Evolutionary conservation across 2,113 vertebrate species (phyloP), one percentile per base, ranked within the genome.

Genomic region (Todiramphus chloris): DNA sequence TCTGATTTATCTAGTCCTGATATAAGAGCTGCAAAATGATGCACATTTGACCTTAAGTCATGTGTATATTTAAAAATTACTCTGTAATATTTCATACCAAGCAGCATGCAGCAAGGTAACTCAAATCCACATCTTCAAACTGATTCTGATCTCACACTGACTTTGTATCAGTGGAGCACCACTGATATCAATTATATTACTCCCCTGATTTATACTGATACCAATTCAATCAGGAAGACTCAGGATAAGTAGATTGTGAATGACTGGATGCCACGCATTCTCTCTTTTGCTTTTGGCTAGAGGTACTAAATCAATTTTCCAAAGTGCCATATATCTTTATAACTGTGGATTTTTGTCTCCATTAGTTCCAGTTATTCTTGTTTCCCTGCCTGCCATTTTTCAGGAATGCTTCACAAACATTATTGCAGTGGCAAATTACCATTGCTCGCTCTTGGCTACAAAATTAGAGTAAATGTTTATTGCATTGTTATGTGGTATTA

Each of bases 291-390:
- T 93, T 94, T 95, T 79, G 64, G 81, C 68, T 77, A 67, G 60
- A 78, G 18, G 35, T 81, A 90, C 72, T 92, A 95, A 93, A 96
- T 93, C 92, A 86, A 94, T 92, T 93, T 95, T 90, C 76, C 78
- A 17, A 94, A 96, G 76, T 86, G 79, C 60, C 59, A 81, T 92
- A 41, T 68, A 93, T 94, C 93, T 90, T 95, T 81, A 81, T 92
- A 94, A 81, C 68, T 72, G 63, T 70, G 83, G 88, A 60, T 25
- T 96, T 94, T 86, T 92, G 76, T 81, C 86, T 94, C 85, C 83
- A 92, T 96, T 96, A 94, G 59, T 43, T 93, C 86, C 76, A 83
- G 88, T 94, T 96, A 95, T 86, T 93, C 88, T 86, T 96, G 68
- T 96, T 93, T 95, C 53, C 39, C 39, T 75, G 82, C 31, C 60